Conservation (phyloP, 1,140 invertebrate species). For the Diachasma alloeum region DNA sequence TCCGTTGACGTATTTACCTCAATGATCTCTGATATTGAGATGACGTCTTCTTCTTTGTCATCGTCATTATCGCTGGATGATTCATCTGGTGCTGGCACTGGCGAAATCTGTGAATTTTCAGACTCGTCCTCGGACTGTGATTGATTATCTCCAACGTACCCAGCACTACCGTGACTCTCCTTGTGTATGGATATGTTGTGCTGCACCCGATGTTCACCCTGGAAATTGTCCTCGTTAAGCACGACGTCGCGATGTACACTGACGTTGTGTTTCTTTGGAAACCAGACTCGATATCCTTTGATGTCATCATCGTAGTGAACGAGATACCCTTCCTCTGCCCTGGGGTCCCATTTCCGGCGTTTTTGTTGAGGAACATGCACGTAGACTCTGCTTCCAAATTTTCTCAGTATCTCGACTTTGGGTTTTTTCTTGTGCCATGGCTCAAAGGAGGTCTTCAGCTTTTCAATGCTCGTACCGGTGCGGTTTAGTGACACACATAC, state of each 20-base stretch:
- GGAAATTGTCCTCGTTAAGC: not conserved
- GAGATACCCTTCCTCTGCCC: slow-evolving; percentile 8
- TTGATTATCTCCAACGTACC: not conserved
- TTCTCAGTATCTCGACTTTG: slow-evolving; percentile 49
- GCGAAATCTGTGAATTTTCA: not conserved
- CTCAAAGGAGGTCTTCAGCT: slow-evolving; percentile 41
- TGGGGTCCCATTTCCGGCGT: not conserved
- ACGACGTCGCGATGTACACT: not conserved
- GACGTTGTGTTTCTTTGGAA: not conserved
- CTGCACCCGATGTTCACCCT: too few species aligned
- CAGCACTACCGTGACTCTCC: too few species aligned
- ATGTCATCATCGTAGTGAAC: slow-evolving; percentile 38
- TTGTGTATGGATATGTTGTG: too few species aligned
- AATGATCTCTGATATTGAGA: too few species aligned
- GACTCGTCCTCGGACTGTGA: not conserved
- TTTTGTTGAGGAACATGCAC: slow-evolving; percentile 30
- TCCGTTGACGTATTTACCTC: too few species aligned
- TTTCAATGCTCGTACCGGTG: slow-evolving; percentile 46
- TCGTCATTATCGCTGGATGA: not conserved
- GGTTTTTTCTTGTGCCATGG: not conserved
- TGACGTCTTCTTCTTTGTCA: too few species aligned
- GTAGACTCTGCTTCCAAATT: slow-evolving; percentile 5
- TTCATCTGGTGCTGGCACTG: not conserved
- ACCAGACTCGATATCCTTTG: slow-evolving; percentile 16
- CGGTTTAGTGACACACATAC: slow-evolving; percentile 55